Evolutionary conservation across 2,888 invertebrate genomes (phyloP), one percentile per base, ranked within the genome.

Genomic region (Ectemnius continuus): DNA sequence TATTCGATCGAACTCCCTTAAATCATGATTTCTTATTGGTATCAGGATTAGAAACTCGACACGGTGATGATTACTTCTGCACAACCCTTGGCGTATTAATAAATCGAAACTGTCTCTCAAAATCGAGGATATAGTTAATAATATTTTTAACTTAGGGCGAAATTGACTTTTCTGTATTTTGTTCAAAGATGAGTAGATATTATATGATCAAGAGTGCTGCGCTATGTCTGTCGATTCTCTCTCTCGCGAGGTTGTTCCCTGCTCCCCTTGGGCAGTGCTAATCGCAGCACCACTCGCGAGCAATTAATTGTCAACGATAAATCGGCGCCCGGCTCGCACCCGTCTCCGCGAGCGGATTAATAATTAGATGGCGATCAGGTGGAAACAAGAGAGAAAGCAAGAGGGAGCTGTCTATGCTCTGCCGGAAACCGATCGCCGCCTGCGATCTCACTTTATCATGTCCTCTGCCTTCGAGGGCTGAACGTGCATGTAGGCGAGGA

Each of bases 301-400:
- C 79, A 80, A 85, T 86, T 87, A 86, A 87, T 87, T 83, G 84
- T 84, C 84, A 52, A 76, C 84, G 79, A 86, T 87, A 86, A 87
- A 87, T 87, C 78, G 77, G 66, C 13, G 5, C 67, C 61, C 56
- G 47, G 26, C 57, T 70, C 71, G 66, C 56, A 68, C 69, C 61
- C 61, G 73, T 81, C 78, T 72, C 65, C 65, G 73, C 70, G 59
- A 68, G 76, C 70, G 71, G 72, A 78, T 84, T 82, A 84, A 84
- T 83, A 82, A 83, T 81, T 81, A 79, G 79, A 74, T 68, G 72
- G 70, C 68, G 79, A 83, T 81, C 76, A 80, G 66, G 65, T 62
- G 64, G 61, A 63, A 52, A 46, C 61, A 58, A 36, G 36, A 20
- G 76, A 16, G 58, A 23, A 23, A 23, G 23, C 2, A 23, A 23